Evolutionary conservation across 2,797 vertebrate species (phyloP).

Genomic region (Odontamblyopus rebecca): DNA sequence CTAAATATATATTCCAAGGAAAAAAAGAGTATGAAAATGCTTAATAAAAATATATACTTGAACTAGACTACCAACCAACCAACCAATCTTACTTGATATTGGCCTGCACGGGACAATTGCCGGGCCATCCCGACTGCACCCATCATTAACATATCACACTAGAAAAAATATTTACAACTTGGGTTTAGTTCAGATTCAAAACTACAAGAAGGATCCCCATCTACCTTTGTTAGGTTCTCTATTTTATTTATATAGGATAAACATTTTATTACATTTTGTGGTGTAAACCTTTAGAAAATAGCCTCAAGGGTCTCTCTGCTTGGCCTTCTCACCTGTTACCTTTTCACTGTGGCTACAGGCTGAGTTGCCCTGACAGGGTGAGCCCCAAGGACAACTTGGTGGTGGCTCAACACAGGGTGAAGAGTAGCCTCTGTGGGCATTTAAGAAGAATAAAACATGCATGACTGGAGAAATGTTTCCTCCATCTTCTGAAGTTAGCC

Average conservation of each 20-base stretch:
- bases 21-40: too few relatives aligned
- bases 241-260: background rate
- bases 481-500: constrained; percentile 34
- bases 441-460: constrained; percentile 44
- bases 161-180: too few relatives aligned
- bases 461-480: constrained; percentile 46
- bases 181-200: too few relatives aligned
- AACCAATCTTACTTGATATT: too few relatives aligned
- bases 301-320: constrained; percentile 13
- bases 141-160: too few relatives aligned
- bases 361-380: constrained; percentile 63
- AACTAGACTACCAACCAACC: too few relatives aligned
- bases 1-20: too few relatives aligned
- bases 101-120: too few relatives aligned
- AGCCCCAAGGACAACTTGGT: constrained; percentile 52
- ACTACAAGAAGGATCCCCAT: background rate
- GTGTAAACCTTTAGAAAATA: constrained; percentile 23
- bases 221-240: background rate
- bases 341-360: constrained; percentile 53
- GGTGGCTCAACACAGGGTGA: constrained; percentile 37
- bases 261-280: background rate
- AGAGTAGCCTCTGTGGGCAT: constrained; percentile 29
- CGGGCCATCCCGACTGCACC: too few relatives aligned
- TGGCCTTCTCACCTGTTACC: constrained; percentile 48
- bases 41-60: too few relatives aligned